Base-by-base conservation (phyloP, 2,888 invertebrate species). In the Lasioglossum malachurum region DNA sequence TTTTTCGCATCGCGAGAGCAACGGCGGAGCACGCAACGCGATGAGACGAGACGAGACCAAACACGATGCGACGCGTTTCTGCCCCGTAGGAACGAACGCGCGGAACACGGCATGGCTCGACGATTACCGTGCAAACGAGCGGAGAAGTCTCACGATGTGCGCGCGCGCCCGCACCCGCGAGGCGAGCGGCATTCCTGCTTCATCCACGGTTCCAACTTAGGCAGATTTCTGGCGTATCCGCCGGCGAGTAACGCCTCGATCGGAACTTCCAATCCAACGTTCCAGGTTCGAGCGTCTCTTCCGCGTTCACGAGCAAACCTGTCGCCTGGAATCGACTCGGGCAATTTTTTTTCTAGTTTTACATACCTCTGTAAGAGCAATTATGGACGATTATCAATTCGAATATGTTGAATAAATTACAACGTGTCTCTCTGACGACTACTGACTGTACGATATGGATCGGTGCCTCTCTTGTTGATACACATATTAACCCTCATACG, bases 181-280 rank as follows among this genome's bases (percentile, higher is more conserved):
- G 94, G 93, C 93, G 89, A 94, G 93, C 94, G 92, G 92, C 94
- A 95, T 94, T 94, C 94, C 94, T 92, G 81, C 92, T 92, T 92
- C 91, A 92, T 91, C 91, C 91, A 89, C 91, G 91, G 92, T 93
- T 93, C 90, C 93, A 92, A 90, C 92, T 93, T 91, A 89, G 91
- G 88, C 88, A 90, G 89, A 91, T 88, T 92, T 90, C 90, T 84
- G 57, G 71, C 64, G 64, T 82, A 76, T 38, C 60, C 71, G 80
- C 74, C 83, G 69, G 67, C 77, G 84, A 49, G n/a, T 78, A n/a
- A 71, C 81, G 44, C 75, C 38, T 79, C 60, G 27, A 77, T 71
- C 31, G 64, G 16, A 64, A 23, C 27, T 87, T 77, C 57, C 44
- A 87, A 35, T 19, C 57, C n/a, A 2, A 10, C 57, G 12, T n/a